Evolutionary conservation across 2,113 vertebrate species (phyloP), one percentile per base, ranked within the genome.

Genomic region (Colius striatus): DNA sequence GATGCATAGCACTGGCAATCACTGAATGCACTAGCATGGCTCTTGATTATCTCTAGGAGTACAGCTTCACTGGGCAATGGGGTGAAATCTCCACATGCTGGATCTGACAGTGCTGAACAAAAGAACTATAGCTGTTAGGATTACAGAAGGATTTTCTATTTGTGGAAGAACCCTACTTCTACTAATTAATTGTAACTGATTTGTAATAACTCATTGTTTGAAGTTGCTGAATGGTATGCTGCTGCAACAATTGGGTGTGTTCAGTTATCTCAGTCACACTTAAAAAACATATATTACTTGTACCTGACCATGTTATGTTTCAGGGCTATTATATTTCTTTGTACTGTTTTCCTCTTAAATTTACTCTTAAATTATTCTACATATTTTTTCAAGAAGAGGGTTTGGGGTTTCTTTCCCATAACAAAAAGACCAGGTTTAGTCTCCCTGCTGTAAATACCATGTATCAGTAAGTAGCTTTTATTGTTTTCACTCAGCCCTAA

Each of bases 161-260:
- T 30, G 11, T 48, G 47, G 29, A 6, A 57, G 87, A 43, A 5
- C 36, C 0, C 0, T 0, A 38, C 26, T 72, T 66, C 32, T 61
- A 45, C 10, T 55, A 61, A 67, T 82, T 38, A 3, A 25, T 43
- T 65, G 14, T 51, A 80, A 34, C 27, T 5, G 11, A 36, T 27
- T 53, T 51, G 51, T 53, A 67, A 38, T 54, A 84, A 87, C 13
- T 14, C 6, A 5, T 13, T 10, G 15, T 62, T 91, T 89, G 50
- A 36, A 70, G 80, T 70, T 90, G 22, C 27, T 2, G 2, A 9
- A 43, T 54, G 15, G 5, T 72, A 25, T 51, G 63, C 50, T 58
- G 47, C 50, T 88, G 54, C 21, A 34, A 29, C 51, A 54, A 63
- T 77, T 71, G 18, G 16, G 16, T 55, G 20, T 8, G 5, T 45